These are phyloP conservation scores for Macroglossus sobrinus DNA, from an alignment of 2,113 vertebrate genomes.

Conservation along the genomic window DNA sequence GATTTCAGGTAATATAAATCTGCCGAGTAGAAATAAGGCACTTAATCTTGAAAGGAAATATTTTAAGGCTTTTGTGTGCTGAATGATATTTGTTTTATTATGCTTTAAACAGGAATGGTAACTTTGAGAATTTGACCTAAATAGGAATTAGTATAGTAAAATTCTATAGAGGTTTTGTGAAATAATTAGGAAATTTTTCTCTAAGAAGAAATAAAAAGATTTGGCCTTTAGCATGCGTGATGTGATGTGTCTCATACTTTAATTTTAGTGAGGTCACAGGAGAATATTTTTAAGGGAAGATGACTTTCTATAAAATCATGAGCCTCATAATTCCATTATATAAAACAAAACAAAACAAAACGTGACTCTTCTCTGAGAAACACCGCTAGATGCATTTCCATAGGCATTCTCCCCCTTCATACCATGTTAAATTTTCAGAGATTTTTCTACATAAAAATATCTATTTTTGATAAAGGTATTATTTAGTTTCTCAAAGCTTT, in stretches of 20 bases:
- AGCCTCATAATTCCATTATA: background rate
- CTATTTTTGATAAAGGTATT: background rate
- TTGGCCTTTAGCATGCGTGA: background rate
- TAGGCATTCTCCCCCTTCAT: background rate
- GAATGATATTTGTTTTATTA: background rate
- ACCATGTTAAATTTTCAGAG: background rate
- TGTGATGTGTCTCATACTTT: background rate
- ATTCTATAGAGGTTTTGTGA: background rate
- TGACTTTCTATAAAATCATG: background rate
- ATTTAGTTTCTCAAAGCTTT: background rate
- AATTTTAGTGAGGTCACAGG: background rate
- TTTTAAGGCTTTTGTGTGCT: constrained; percentile 26
- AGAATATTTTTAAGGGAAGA: background rate
- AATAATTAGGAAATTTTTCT: background rate
- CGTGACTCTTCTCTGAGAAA: background rate
- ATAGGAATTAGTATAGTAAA: constrained; percentile 14
- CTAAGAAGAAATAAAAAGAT: background rate
- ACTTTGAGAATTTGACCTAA: background rate
- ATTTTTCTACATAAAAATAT: background rate
- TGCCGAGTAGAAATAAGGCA: background rate
- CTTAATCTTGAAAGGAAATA: background rate
- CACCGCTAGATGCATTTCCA: background rate
- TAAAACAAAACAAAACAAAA: constrained; percentile 13
- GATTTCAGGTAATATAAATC: constrained; percentile 2
- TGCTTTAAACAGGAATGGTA: background rate